Evolutionary conservation across 2,888 invertebrate genomes (phyloP), one percentile per base, ranked within the genome.

Genomic region (Piscicola geometra): DNA sequence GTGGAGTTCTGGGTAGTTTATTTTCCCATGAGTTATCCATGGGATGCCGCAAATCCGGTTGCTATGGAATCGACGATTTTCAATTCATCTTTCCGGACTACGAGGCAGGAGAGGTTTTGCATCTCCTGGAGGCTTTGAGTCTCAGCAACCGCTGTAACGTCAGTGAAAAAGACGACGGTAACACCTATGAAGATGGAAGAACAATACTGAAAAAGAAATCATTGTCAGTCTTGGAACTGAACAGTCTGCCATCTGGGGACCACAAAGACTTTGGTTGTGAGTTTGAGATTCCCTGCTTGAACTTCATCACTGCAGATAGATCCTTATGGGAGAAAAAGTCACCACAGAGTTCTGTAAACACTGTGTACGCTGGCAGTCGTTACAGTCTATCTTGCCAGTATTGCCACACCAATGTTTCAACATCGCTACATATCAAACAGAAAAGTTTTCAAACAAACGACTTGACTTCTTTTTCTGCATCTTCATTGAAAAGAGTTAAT

Each of bases 251-350:
- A 21, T 47, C 50, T 15, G 21, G 21, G 25, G 60, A 56, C 25
- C n/a, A 25, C 3, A 56, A 56, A 25, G 60, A 56, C 3, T 5
- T 21, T 25, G 60, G 60, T 3, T 56, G 12, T 5, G 90, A 91
- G 81, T 91, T 90, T 83, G 91, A 92, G 85, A 91, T 92, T 82
- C 91, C 91, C 0, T 89, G 90, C 81, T 89, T 90, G 82, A 86
- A 86, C 78, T 87, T 90, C 78, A 88, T 89, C 2, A 90, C 90
- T 83, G 89, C 89, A 2, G 83, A 90, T 32, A 88, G 88, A 41
- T 90, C 90, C n/a, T 84, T 90, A 36, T 90, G 90, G 90, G 89
- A 90, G 81, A 86, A 88, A 50, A 83, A 84, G 76, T 79, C 82
- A 1, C 80, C 81, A 77, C 80, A 52, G 3, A 52, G 18, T 15